Conservation (phyloP, 2,113 vertebrate genomes). For the Chelonoidis abingdonii region DNA sequence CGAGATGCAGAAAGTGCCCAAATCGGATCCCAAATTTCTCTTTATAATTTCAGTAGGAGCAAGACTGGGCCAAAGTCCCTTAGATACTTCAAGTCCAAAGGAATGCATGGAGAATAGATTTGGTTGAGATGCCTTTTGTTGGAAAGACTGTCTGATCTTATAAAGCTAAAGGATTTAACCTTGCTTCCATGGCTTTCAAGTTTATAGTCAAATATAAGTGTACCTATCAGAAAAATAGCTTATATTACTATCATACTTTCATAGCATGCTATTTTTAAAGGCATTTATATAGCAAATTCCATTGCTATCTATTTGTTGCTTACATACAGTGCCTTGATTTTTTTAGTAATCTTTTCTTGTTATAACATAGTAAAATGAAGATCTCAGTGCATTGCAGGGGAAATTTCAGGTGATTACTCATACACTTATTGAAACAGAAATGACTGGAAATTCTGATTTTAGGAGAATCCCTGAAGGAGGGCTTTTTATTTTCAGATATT, state of each 20-base stretch:
- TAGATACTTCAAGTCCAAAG: background rate
- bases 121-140: constrained; percentile 17
- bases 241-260: background rate
- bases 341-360: background rate
- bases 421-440: background rate
- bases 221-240: constrained; percentile 22
- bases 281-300: background rate
- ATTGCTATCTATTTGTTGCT: constrained; percentile 2
- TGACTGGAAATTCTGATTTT: constrained; percentile 11
- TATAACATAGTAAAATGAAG: background rate
- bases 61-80: background rate
- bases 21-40: background rate
- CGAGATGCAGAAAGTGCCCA: background rate
- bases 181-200: constrained; percentile 54
- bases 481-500: constrained; percentile 15
- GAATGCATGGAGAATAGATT: background rate
- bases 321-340: constrained; percentile 11
- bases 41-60: background rate
- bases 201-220: background rate
- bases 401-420: constrained; percentile 22
- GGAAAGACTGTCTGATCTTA: background rate
- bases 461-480: background rate
- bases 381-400: background rate
- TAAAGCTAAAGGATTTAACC: constrained; percentile 48
- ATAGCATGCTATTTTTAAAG: background rate